A percentile compares a stretch with the other conserved stretches of the same genome.
Conservation (phyloP, 2,113 vertebrate genomes). For the Neotragus pygmaeus region DNA sequence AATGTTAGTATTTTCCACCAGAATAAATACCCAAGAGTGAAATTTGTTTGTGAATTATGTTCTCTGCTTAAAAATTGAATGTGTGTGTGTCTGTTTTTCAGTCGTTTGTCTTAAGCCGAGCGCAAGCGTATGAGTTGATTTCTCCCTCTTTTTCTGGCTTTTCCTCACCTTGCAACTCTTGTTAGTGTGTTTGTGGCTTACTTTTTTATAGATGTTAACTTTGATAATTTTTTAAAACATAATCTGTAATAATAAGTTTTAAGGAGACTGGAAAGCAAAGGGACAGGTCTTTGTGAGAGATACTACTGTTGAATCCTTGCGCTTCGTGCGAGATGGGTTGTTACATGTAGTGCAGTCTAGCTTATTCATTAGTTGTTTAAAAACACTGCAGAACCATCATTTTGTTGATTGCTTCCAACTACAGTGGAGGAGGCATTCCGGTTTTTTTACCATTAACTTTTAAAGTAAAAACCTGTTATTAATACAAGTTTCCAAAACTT, state of each 20-base stretch:
- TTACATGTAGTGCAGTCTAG: background rate
- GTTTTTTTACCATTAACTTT: background rate
- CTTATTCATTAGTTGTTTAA: background rate
- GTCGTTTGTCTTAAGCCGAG: background rate
- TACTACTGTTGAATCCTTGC: background rate
- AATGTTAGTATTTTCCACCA: background rate
- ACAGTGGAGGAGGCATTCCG: background rate
- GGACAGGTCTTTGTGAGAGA: background rate
- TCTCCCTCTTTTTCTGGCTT: background rate
- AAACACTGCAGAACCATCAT: background rate
- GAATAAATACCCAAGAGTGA: background rate
- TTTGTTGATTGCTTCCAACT: background rate
- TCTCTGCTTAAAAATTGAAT: background rate
- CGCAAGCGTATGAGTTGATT: background rate
- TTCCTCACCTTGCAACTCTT: background rate
- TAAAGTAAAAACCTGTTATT: background rate
- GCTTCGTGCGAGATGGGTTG: background rate
- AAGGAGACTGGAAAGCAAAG: background rate
- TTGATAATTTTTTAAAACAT: background rate
- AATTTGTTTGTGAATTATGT: background rate
- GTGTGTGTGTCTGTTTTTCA: background rate
- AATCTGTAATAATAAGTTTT: background rate
- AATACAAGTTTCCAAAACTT: background rate
- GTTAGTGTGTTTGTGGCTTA: background rate
- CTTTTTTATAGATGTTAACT: background rate